Base-by-base conservation (phyloP, 2,797 vertebrate genomes). In the Crax fasciolata region DNA sequence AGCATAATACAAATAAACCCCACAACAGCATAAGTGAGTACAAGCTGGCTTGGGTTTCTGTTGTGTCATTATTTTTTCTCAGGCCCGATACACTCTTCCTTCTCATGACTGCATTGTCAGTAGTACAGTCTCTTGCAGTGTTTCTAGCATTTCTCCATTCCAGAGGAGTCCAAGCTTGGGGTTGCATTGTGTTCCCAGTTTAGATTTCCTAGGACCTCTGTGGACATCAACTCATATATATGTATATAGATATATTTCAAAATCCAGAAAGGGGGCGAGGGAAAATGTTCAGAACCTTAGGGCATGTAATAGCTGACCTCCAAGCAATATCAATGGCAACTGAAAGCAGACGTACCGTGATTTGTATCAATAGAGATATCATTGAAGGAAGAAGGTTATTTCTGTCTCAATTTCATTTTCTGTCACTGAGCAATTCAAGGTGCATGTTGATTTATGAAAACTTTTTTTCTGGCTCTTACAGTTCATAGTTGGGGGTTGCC, bases 401-500 rank as follows among this genome's bases (percentile, higher is more conserved):
- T 90, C 65, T 80, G 23, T 30, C 48, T 82, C 48, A n/a, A 23
- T 78, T 71, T 74, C 38, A 44, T 87, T 80, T 89, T 79, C 12
- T 87, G 11, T 55, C 0, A 0, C 27, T 25, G 17, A n/a, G 17
- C 35, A 75, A 43, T 46, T 90, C 68, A 57, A 35, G 23, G 8
- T 70, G 21, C 11, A 52, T n/a, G 12, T 79, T 63, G 16, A 68
- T 71, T 87, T 79, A 44, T 54, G 71, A 41, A 32, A 70, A 70
- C 7, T 52, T 8, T 68, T 92, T 84, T 79, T 61, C 25, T 55
- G 3, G 8, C 27, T 87, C 23, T 76, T 87, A 38, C 3, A 57
- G 30, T 82, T 87, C n/a, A 41, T 38, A 49, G 14, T 82, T 84
- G 23, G 46, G 51, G 32, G 62, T 15, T 73, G 30, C 9, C 55